Evolutionary conservation across 2,888 invertebrate species (phyloP).

Genomic region (Thymelicus lineola): DNA sequence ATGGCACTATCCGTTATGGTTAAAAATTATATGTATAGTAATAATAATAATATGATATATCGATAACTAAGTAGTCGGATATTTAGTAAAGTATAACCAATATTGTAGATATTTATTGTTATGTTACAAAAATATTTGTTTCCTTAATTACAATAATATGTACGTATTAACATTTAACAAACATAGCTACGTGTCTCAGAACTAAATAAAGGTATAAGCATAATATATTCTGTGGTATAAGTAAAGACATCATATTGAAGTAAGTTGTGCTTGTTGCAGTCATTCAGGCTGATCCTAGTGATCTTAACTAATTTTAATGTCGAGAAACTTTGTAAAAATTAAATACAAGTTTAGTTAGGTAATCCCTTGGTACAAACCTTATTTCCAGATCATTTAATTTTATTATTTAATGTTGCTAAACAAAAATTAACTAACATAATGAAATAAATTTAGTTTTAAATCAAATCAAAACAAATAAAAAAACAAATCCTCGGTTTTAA

Average conservation of each 20-base stretch:
- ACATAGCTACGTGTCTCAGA: conserved; percentile 51
- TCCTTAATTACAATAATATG: conserved; percentile 55
- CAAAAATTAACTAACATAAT: no score
- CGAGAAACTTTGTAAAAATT: no score
- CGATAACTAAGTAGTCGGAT: conserved; percentile 16
- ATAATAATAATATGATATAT: no score
- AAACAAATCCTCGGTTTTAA: no score
- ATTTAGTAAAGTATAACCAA: conserved; percentile 51
- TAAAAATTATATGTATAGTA: conserved; percentile 21
- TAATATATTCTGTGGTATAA: neutral
- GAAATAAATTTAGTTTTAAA: no score
- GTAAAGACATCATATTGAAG: neutral
- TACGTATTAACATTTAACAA: conserved; percentile 39
- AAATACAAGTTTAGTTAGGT: no score
- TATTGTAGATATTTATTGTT: conserved; percentile 61
- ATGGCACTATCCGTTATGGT: conserved; percentile 63
- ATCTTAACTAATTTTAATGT: no score
- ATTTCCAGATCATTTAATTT: no score
- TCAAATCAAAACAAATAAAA: no score
- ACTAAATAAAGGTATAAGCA: neutral
- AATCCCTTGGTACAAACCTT: no score
- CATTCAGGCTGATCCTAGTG: neutral
- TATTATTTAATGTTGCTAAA: no score
- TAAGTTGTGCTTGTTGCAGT: conserved; percentile 16
- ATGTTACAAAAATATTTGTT: conserved; percentile 75